These are phyloP conservation scores for Anarhynchus alexandrinus DNA, from an alignment of 2,113 vertebrate species.

Conservation along the genomic window DNA sequence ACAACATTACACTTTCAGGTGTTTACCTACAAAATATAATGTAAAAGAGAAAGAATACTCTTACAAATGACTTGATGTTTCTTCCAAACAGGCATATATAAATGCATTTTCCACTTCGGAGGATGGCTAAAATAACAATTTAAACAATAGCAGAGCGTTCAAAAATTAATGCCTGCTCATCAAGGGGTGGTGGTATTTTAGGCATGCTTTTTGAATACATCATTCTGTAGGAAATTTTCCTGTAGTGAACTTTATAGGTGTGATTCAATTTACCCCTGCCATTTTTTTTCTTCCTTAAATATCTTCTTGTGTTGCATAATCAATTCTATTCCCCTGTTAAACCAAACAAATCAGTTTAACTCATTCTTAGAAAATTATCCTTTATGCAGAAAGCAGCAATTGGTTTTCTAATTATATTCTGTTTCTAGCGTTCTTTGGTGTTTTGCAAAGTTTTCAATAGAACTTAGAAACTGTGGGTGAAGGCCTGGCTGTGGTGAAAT, in stretches of 20 bases:
- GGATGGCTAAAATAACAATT: not conserved
- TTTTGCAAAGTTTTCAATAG: not conserved
- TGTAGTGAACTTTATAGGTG: not conserved
- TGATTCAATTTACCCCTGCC: not conserved
- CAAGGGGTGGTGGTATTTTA: not conserved
- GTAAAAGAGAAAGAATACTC: not conserved
- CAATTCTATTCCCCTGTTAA: not conserved
- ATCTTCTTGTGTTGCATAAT: not conserved
- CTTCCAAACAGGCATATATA: not conserved
- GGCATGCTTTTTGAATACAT: not conserved
- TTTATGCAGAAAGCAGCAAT: not conserved
- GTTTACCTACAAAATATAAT: not conserved
- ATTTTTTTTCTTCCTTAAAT: not conserved
- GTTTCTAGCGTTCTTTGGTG: not conserved
- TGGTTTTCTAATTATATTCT: not conserved
- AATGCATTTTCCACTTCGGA: not conserved
- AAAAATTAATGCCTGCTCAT: not conserved
- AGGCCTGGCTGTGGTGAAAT: not conserved
- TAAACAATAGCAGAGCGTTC: not conserved
- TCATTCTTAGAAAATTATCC: not conserved
- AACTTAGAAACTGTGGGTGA: not conserved
- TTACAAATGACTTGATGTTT: not conserved
- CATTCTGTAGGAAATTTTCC: not conserved
- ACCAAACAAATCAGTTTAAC: not conserved
- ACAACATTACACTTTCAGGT: not conserved